Conservation (phyloP, 1,140 invertebrate species). For the Lucilia sericata region DNA sequence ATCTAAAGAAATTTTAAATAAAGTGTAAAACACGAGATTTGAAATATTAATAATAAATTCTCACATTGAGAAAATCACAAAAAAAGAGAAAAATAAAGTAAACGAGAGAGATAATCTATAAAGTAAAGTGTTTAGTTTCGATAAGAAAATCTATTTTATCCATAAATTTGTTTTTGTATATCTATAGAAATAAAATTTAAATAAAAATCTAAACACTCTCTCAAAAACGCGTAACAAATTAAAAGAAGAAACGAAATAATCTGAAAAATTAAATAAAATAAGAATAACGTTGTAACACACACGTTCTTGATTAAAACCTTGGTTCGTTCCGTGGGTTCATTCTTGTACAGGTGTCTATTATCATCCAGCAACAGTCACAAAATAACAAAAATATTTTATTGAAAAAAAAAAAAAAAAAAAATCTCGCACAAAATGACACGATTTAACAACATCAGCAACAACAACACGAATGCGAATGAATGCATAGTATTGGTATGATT, state of each 20-base stretch:
- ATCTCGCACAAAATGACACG: slow-evolving; percentile 39
- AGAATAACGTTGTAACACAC: not conserved
- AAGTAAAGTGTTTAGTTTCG: not conserved
- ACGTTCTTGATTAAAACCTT: not conserved
- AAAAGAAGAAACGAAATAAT: not conserved
- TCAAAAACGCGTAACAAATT: not conserved
- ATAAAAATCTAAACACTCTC: not conserved
- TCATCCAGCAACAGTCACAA: slow-evolving; percentile 32
- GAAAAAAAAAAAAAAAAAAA: not conserved
- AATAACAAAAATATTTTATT: slow-evolving; percentile 16
- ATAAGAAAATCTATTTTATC: not conserved
- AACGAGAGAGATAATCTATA: not conserved
- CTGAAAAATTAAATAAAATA: not conserved
- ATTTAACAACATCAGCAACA: slow-evolving; percentile 40
- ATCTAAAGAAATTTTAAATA: not conserved
- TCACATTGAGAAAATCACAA: not conserved
- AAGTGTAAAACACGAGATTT: not conserved
- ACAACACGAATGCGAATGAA: slow-evolving; percentile 46
- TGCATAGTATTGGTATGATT: slow-evolving; percentile 65
- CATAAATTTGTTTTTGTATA: slow-evolving; percentile 2
- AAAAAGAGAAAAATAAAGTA: not conserved
- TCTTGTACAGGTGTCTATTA: not conserved
- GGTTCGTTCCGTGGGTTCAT: not conserved
- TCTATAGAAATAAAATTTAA: not conserved
- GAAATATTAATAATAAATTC: not conserved